Conservation (phyloP, 2,113 vertebrate genomes). For the Callopanchax toddi region DNA sequence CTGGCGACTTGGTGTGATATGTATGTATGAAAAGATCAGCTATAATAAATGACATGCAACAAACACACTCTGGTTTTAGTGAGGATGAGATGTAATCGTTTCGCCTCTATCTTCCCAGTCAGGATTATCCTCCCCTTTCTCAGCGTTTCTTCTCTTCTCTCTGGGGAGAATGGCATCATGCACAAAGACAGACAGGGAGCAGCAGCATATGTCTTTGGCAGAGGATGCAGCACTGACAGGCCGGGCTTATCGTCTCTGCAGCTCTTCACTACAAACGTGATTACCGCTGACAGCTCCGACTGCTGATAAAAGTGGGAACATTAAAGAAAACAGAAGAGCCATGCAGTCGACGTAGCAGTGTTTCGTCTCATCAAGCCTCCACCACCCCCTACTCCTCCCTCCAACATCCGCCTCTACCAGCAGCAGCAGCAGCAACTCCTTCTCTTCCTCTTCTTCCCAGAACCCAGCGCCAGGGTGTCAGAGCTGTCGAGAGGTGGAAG, state of each 20-base stretch:
- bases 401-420: conserved; percentile 34
- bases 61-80: conserved; percentile 22
- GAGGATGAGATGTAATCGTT: conserved; percentile 28
- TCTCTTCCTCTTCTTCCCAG: conserved; percentile 46
- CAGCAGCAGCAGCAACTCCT: conserved; percentile 38
- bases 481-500: conserved; percentile 78
- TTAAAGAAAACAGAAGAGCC: conserved; percentile 80
- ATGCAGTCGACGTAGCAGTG: conserved; percentile 52
- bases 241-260: conserved; percentile 73
- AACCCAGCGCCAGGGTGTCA: conserved; percentile 67
- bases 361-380: conserved; percentile 69
- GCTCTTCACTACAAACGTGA: conserved; percentile 74
- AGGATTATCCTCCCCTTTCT: conserved; percentile 48
- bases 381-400: conserved; percentile 13
- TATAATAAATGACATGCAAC: conserved; percentile 22
- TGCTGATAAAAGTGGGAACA: conserved; percentile 80
- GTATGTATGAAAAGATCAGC: conserved; percentile 7
- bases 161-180: conserved; percentile 68
- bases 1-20: background rate
- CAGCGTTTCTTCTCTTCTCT: conserved; percentile 55
- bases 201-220: conserved; percentile 70
- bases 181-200: conserved; percentile 60
- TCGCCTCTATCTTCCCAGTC: conserved; percentile 43
- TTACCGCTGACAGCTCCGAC: conserved; percentile 79
- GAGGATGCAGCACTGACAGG: conserved; percentile 74